phyloP scores from a whole-genome alignment of 2,888 invertebrate species.

The Glaucopsyche alexis region DNA sequence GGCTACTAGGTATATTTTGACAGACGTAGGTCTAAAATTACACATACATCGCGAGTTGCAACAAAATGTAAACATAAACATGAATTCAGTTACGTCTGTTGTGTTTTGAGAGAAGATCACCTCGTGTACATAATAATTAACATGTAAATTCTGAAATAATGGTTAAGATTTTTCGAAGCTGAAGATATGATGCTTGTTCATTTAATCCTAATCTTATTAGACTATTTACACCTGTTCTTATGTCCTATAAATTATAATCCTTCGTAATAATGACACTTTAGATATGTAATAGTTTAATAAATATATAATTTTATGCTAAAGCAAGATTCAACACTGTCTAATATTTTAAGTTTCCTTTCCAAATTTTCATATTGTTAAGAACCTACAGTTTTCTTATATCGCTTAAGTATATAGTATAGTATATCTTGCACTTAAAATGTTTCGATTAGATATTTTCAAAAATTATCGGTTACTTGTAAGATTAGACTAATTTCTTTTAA shows the following conservation, averaged over 20 bases:
- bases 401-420: background rate
- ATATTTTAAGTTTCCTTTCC: slow-evolving; percentile 18
- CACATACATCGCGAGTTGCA: background rate
- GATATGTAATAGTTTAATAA: slow-evolving; percentile 12
- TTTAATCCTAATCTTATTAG: slow-evolving; percentile 28
- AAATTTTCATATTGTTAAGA: slow-evolving; percentile 8
- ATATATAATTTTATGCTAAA: slow-evolving; percentile 6
- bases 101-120: slow-evolving; percentile 29
- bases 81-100: background rate
- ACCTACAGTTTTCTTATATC: background rate
- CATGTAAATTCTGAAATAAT: slow-evolving; percentile 50
- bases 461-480: slow-evolving; percentile 29
- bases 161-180: slow-evolving; percentile 44
- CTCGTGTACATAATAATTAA: slow-evolving; percentile 47
- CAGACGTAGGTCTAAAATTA: background rate
- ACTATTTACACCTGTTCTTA: slow-evolving; percentile 30
- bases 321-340: background rate
- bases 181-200: slow-evolving; percentile 39
- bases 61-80: background rate
- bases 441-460: slow-evolving; percentile 18
- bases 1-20: background rate
- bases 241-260: slow-evolving; percentile 2
- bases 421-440: background rate
- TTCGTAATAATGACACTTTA: slow-evolving; percentile 16
- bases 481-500: slow-evolving; percentile 28